Evolutionary conservation across 2,113 vertebrate species (phyloP), one percentile per base, ranked within the genome.

Genomic region (Eurypyga helias): DNA sequence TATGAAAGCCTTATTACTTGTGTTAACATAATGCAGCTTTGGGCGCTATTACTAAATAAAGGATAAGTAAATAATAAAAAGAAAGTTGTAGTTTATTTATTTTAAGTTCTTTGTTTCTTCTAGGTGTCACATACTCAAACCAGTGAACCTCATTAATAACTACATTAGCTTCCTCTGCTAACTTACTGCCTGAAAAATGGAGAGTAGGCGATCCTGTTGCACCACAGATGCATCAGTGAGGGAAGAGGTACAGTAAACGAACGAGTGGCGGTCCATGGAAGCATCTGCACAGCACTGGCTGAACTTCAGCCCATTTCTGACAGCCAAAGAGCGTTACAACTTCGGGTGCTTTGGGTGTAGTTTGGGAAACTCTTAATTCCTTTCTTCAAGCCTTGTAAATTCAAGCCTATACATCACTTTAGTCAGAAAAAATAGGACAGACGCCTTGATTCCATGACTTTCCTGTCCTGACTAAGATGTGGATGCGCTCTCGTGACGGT

Each of bases 21-120:
- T 95, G 90, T 97, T 95, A 95, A 96, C 89, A 97, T 91, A 97
- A 97, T 83, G 73, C 79, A 72, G 91, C 95, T 93, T 96, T 97
- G 84, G 94, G 90, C 97, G 91, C 89, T 96, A 95, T 94, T 95
- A 95, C 87, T 96, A 96, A 97, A 97, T 97, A 97, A 96, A 96
- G 48, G 52, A 91, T 67, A 95, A 94, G 91, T 79, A 75, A 93
- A 91, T 26, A 57, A 64, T 54, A 83, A 57, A 92, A 57, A 64
- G 54, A 83, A 57, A 93, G 20, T 11, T 12, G 18, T 78, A 29
- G 45, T 84, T 88, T 80, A 86, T 91, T 91, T 95, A 89, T 3
- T 12, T 93, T 12, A 91, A 69, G 13, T 52, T 89, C 25, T 52
- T 88, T n/a, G 24, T 34, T 70, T 83, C 48, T 86, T 43, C 49